Percentiles rank a stretch among this genome's conserved stretches.
Conservation (phyloP, 2,113 vertebrate species). For the Syrrhaptes paradoxus region DNA sequence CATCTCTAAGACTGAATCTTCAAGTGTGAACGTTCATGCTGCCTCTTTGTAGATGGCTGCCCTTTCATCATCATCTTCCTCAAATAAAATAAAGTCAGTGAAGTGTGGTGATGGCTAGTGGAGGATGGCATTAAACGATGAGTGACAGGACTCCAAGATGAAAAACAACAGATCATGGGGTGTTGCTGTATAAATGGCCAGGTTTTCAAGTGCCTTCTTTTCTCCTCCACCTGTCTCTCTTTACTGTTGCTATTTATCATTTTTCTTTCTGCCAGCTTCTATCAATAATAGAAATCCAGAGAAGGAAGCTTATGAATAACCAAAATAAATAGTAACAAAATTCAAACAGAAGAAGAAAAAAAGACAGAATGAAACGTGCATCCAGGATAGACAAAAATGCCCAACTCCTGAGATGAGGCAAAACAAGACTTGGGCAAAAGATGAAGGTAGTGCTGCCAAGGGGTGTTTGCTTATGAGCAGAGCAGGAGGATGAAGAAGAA, state of each 20-base stretch:
- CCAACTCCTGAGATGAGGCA: not conserved
- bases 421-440: not conserved
- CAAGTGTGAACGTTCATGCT: not conserved
- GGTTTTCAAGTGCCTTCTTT: not conserved
- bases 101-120: not conserved
- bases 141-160: not conserved
- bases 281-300: slow-evolving; percentile 7
- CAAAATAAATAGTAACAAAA: not conserved
- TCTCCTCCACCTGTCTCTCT: not conserved
- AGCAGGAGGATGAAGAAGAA: not conserved
- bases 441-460: not conserved
- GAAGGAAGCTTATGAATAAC: slow-evolving; percentile 5
- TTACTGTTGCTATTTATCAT: slow-evolving; percentile 31
- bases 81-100: not conserved
- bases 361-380: not conserved
- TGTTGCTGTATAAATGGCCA: not conserved
- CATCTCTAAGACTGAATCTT: not conserved
- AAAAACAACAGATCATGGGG: not conserved
- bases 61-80: not conserved
- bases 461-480: not conserved
- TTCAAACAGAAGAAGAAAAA: slow-evolving; percentile 6
- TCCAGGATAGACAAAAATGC: not conserved
- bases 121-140: not conserved
- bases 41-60: not conserved
- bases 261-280: slow-evolving; percentile 58